A percentile compares a stretch with the other conserved stretches of the same genome.
Evolutionary conservation across 2,113 vertebrate genomes (phyloP).

Genomic region (Nannospalax galili): DNA sequence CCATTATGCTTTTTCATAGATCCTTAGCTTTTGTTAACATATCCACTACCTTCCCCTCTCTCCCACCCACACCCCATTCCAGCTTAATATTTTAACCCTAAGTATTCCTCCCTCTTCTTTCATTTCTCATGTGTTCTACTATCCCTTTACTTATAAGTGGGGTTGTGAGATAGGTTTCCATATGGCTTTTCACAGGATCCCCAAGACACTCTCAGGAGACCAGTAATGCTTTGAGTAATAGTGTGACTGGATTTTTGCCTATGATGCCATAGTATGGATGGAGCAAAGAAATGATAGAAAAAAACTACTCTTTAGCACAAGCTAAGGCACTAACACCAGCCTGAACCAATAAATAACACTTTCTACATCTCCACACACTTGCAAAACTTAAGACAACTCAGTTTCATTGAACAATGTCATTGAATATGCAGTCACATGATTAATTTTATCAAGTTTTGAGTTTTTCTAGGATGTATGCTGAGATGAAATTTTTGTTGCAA

Average conservation of each 20-base stretch:
- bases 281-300: background rate
- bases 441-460: constrained; percentile 9
- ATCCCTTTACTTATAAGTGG: no score
- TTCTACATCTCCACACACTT: background rate
- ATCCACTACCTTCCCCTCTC: background rate
- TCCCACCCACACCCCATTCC: background rate
- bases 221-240: background rate
- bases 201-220: background rate
- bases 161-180: background rate
- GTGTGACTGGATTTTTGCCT: background rate
- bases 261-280: background rate
- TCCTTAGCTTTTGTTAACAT: background rate
- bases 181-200: background rate
- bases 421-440: background rate
- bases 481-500: background rate
- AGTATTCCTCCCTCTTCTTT: background rate
- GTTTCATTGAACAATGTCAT: constrained; percentile 2
- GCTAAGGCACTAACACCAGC: background rate
- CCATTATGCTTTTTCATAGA: background rate
- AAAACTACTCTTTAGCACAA: background rate
- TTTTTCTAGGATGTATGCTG: background rate
- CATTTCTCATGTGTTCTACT: background rate
- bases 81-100: background rate
- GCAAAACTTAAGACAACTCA: background rate
- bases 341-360: background rate